A percentile compares a stretch with the other conserved stretches of the same genome.
Evolutionary conservation across 1,140 invertebrate genomes (phyloP).

Genomic region (Agraylea sexmaculata): DNA sequence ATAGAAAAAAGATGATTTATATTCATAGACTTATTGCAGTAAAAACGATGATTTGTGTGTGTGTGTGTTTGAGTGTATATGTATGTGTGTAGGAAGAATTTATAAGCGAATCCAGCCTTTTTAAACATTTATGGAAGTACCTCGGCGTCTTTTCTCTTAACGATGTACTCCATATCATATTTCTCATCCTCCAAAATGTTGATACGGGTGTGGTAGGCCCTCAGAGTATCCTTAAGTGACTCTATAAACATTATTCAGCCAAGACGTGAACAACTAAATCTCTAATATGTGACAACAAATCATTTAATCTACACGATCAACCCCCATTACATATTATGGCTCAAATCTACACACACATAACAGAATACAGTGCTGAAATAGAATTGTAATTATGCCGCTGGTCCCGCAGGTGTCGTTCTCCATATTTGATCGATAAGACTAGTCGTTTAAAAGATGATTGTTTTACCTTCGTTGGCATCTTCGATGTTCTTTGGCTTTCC

Average conservation of each 20-base stretch:
- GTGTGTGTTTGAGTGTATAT: constrained; percentile 16
- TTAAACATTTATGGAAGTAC: constrained; percentile 38
- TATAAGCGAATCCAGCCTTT: background rate
- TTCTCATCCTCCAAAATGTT: constrained; percentile 83
- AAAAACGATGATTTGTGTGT: constrained; percentile 19
- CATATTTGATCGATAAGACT: background rate
- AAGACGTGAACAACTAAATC: constrained; percentile 12
- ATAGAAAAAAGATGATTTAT: constrained; percentile 20
- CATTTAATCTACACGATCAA: background rate
- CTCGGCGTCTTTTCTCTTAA: constrained; percentile 96
- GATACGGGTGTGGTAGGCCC: constrained; percentile 82
- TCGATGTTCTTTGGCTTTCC: constrained; percentile 83
- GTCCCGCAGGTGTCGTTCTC: background rate
- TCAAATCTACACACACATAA: constrained; percentile 25
- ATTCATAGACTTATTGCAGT: constrained; percentile 18
- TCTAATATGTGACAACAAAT: constrained; percentile 2
- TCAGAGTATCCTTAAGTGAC: constrained; percentile 67
- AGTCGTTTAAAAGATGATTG: constrained; percentile 4
- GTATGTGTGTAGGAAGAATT: constrained; percentile 20
- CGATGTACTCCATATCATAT: constrained; percentile 96
- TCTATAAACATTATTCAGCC: constrained; percentile 42
- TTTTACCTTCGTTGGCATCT: constrained; percentile 82
- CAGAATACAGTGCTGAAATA: too few species aligned
- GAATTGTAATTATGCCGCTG: background rate
- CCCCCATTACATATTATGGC: background rate